Evolutionary conservation across 53 echinoderm and acorn worm genomes (phyloP), one percentile per base, ranked within the genome.

Genomic region (Astropecten irregularis): DNA sequence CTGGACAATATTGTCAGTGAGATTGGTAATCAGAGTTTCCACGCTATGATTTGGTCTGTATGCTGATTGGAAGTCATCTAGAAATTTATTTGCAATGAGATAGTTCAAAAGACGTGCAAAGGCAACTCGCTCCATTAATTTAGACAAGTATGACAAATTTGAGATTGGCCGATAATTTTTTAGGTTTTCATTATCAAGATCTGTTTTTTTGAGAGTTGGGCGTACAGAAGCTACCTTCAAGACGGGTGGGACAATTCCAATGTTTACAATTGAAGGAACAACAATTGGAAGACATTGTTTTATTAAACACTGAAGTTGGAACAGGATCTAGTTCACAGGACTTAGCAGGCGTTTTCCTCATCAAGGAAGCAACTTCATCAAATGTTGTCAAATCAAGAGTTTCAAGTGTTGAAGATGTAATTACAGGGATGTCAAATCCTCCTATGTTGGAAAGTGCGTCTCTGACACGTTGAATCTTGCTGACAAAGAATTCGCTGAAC

Each of bases 1-100:
- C 19, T 48, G 20, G 11, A 82, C 29, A 11, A 61, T 62, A 65
- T 49, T 48, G 50, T 65, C 65, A 14, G 82, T 65, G 30, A 66
- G 10, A 49, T 82, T 82, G 7, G 34, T 35, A 40, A 82, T 65
- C 23, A 82, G 49, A 16, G 66, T 65, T 34, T 82, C 49, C 14
- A 81, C 34, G 29, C 46, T 40, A 26, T 68, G 40, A 29, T 5
- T 29, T 0, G 32, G 33, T 15, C 35, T 32, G 25, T 37, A 64
- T 3, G 64, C 64, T 1, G 64, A 33, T 37, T 59, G 59, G 14
- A 8, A 9, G 3, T 4, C 10, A 26, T 22, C 58, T 3, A 22
- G 28, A 21, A 58, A 16, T 15, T 32, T n/a, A 11, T 64, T 64
- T 1, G 32, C 34, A 32, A 33, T 19, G 16, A 64, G 36, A 19